These are phyloP conservation scores for Etheostoma nigrum DNA, from an alignment of 2,797 vertebrate genomes.

Conservation along the genomic window DNA sequence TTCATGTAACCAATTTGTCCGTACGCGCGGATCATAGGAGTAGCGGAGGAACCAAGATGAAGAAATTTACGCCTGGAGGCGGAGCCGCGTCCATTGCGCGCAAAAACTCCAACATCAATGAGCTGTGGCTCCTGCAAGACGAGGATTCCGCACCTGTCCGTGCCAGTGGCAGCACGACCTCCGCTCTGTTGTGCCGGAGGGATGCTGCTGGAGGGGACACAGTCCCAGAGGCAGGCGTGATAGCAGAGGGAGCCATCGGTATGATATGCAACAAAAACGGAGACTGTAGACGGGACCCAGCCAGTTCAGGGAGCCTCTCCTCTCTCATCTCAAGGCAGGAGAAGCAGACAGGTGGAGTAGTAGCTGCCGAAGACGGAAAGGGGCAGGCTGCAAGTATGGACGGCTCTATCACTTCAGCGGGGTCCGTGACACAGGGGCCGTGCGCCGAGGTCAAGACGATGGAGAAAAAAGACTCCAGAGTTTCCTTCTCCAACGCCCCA, in stretches of 20 bases:
- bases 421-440: conserved; percentile 71
- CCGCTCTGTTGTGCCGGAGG: conserved; percentile 67
- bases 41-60: conserved; percentile 77
- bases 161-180: conserved; percentile 60
- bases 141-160: conserved; percentile 71
- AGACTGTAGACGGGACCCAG: conserved; percentile 86
- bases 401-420: conserved; percentile 72
- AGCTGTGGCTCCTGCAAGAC: conserved; percentile 73
- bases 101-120: conserved; percentile 81
- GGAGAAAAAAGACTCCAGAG: conserved; percentile 86
- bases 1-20: conserved; percentile 41
- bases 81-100: conserved; percentile 79
- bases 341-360: conserved; percentile 77
- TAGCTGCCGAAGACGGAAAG: conserved; percentile 60
- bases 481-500: conserved; percentile 84
- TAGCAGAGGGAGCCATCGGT: conserved; percentile 66
- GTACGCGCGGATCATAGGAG: conserved; percentile 64
- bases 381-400: conserved; percentile 76
- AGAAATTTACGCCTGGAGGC: conserved; percentile 79
- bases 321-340: conserved; percentile 83
- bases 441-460: conserved; percentile 73
- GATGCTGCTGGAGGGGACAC: conserved; percentile 68
- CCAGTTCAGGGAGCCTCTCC: conserved; percentile 83
- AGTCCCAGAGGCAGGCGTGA: conserved; percentile 45
- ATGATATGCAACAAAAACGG: conserved; percentile 90